phyloP scores from a whole-genome alignment of 2,888 invertebrate species.

The Morpho deidamia region DNA sequence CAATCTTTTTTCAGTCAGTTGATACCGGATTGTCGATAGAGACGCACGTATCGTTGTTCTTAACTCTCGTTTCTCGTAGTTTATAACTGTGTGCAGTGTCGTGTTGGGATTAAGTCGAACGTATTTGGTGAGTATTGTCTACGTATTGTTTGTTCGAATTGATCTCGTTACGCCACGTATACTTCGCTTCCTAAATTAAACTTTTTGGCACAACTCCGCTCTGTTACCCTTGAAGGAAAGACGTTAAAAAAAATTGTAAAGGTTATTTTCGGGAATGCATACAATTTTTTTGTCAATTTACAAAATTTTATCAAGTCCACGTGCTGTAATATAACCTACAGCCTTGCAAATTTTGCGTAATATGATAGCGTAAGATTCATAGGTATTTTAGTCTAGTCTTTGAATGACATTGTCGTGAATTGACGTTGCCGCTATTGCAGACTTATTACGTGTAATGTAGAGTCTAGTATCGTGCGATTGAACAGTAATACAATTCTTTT shows the following conservation, averaged over 20 bases:
- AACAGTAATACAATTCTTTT: neutral
- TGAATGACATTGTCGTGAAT: neutral
- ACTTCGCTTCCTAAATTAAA: conserved; percentile 54
- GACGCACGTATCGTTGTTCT: conserved; percentile 36
- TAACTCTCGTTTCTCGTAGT: conserved; percentile 29
- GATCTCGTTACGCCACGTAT: conserved; percentile 40
- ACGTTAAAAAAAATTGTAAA: neutral
- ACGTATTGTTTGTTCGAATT: conserved; percentile 32
- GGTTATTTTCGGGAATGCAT: neutral
- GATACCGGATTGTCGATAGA: conserved; percentile 41
- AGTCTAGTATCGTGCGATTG: neutral
- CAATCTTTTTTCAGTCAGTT: conserved; percentile 48
- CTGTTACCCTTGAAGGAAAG: conserved; percentile 47
- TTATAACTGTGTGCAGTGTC: conserved; percentile 46
- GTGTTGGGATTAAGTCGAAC: conserved; percentile 50
- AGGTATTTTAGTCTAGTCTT: neutral
- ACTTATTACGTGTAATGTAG: conserved; percentile 1
- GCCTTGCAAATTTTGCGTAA: conserved; percentile 1
- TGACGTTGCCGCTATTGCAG: neutral
- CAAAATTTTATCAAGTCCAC: neutral
- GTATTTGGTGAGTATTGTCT: conserved; percentile 50
- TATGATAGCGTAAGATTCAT: neutral
- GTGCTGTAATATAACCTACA: neutral
- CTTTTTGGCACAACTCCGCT: conserved; percentile 51
- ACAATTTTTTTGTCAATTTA: neutral